These are phyloP conservation scores for Drosophila tripunctata DNA, from an alignment of 2,888 invertebrate genomes.

Conservation along the genomic window DNA sequence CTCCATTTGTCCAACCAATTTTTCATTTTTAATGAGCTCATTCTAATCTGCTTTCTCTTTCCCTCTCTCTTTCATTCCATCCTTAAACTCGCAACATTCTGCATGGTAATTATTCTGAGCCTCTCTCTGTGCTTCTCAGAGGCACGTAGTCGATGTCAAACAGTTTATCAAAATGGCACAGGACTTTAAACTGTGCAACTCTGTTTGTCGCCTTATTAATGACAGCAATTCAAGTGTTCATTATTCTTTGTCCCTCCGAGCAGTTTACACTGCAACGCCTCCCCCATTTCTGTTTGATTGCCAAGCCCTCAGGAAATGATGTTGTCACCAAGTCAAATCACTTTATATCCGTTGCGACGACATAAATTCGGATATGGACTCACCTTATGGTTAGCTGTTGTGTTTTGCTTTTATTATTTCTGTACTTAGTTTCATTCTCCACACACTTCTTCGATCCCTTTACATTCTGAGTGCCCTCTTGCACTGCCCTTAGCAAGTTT, in stretches of 20 bases:
- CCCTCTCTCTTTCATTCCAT: not conserved
- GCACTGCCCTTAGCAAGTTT: constrained; percentile 32
- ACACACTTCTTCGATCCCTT: not conserved
- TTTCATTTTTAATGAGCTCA: constrained; percentile 43
- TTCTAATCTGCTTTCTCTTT: not conserved
- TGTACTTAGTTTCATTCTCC: not conserved
- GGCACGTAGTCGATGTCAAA: constrained; percentile 18
- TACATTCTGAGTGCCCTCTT: constrained; percentile 5
- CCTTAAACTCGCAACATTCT: not conserved
- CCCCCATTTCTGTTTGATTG: not conserved
- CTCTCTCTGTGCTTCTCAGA: not conserved
- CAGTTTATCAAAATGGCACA: constrained; percentile 28
- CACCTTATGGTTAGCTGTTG: constrained; percentile 30
- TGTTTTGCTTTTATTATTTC: constrained; percentile 13
- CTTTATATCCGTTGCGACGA: constrained; percentile 60
- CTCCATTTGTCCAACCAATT: constrained; percentile 25
- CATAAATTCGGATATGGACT: constrained; percentile 35
- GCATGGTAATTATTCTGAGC: constrained; percentile 4
- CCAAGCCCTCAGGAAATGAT: constrained; percentile 56
- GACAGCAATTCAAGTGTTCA: constrained; percentile 43
- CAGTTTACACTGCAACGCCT: constrained; percentile 19
- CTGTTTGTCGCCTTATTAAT: constrained; percentile 47
- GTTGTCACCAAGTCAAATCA: constrained; percentile 69
- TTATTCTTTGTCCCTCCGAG: constrained; percentile 27
- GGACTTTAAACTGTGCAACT: constrained; percentile 24